Evolutionary conservation across 2,888 invertebrate species (phyloP), one percentile per base, ranked within the genome.

Genomic region (Ennomos quercinarius): DNA sequence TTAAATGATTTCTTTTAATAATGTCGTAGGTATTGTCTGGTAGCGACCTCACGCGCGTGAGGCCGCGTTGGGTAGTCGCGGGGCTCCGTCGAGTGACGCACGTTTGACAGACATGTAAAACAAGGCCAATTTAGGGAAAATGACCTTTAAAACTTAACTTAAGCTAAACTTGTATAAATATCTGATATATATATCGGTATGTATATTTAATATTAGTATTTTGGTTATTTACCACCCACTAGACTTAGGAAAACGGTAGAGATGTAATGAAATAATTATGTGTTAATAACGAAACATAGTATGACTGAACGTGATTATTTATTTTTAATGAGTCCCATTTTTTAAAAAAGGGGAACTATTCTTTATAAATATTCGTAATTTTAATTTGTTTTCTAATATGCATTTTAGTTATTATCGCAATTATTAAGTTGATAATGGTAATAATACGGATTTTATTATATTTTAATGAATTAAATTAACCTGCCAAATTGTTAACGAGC

Each of bases 111-210:
- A 89, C 88, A 80, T 81, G 84, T 84, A 83, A 80, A 85, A 86
- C 89, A 87, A 86, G 87, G 89, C 91, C 90, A 86, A 89, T 83
- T 88, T 90, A 90, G 90, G 91, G 87, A 86, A 83, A 88, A 81
- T 86, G 77, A 89, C 90, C 89, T 91, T 90, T 88, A 91, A 86
- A 87, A 91, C 90, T 91, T 91, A 91, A 91, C 91, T 91, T 91
- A 92, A 91, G 92, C 91, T 91, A 91, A 71, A 89, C 89, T 91
- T 91, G 91, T 92, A 91, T 91, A 91, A 91, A 91, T 92, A 91
- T 91, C 89, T 89, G 87, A 84, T 91, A 91, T 91, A 91, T 91
- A 90, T 92, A 90, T 90, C 84, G 86, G 88, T 92, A 92, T 92
- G 90, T 92, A 92, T 91, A 89, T 83, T 91, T 91, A 92, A 91